These are phyloP conservation scores for Pogona vitticeps DNA, from an alignment of 2,113 vertebrate genomes.

Conservation along the genomic window DNA sequence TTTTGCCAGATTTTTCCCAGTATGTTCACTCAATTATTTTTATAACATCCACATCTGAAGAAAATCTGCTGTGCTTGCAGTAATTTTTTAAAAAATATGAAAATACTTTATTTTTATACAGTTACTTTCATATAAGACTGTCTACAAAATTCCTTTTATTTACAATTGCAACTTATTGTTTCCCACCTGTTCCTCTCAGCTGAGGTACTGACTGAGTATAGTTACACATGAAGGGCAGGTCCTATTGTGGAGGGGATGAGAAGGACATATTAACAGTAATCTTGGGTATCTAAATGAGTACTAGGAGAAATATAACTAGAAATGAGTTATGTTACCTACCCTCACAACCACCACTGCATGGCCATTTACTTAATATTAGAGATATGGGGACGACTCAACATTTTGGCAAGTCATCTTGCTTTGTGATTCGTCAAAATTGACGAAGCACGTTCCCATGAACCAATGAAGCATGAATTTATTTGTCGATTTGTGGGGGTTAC, in stretches of 20 bases:
- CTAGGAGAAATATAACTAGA: not conserved
- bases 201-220: too few species aligned
- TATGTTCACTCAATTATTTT: not conserved
- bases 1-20: not conserved
- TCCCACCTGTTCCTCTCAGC: not conserved
- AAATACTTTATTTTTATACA: not conserved
- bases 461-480: too few species aligned
- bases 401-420: too few species aligned
- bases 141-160: not conserved
- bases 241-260: too few species aligned
- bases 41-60: not conserved
- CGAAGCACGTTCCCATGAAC: too few species aligned
- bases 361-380: too few species aligned
- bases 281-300: not conserved
- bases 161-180: not conserved
- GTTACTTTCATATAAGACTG: not conserved
- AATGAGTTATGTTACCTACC: not conserved
- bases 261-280: not conserved
- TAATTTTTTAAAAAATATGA: not conserved
- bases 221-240: not conserved
- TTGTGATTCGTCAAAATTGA: too few species aligned
- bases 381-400: too few species aligned
- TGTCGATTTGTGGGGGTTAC: too few species aligned
- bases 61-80: not conserved
- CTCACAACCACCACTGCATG: not conserved